Percentiles rank a stretch among this genome's conserved stretches.
These are phyloP conservation scores for Ophion obscuratus DNA, from an alignment of 2,888 invertebrate species.

Conservation along the genomic window DNA sequence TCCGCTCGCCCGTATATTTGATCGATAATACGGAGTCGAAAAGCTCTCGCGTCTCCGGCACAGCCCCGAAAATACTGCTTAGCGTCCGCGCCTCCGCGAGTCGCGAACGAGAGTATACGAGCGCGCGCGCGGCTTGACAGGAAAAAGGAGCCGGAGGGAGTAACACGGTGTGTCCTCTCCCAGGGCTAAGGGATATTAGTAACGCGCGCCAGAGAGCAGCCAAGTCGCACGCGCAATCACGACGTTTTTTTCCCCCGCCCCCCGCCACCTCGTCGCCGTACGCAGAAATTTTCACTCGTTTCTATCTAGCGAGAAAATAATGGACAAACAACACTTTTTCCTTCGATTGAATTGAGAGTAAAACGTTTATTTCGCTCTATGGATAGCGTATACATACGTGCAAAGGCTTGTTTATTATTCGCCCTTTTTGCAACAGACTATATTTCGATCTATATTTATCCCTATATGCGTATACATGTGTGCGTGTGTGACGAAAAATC, in stretches of 20 bases:
- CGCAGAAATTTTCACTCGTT: neutral
- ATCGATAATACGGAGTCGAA: conserved; percentile 77
- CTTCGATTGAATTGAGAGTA: neutral
- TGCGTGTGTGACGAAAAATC: neutral
- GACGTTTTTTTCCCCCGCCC: conserved; percentile 27
- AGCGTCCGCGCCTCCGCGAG: conserved; percentile 18
- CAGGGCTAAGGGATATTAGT: conserved; percentile 56
- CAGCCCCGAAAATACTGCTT: conserved; percentile 60
- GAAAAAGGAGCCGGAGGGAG: conserved; percentile 48
- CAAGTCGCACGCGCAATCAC: conserved; percentile 63
- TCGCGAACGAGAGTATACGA: conserved; percentile 28
- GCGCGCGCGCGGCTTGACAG: conserved; percentile 20
- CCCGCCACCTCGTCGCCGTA: neutral
- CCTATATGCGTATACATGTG: neutral
- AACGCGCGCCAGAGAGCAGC: conserved; percentile 53
- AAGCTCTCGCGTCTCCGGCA: conserved; percentile 69
- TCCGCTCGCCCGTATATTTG: conserved; percentile 72
- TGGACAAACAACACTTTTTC: neutral
- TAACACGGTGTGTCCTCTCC: conserved; percentile 43
- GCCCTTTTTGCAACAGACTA: conserved; percentile 4
- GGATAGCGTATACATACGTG: neutral
- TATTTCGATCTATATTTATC: neutral
- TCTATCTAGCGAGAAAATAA: neutral
- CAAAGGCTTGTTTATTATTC: neutral
- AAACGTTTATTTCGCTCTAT: neutral